Percentiles rank a stretch among this genome's conserved stretches.
Conservation (phyloP, 1,140 invertebrate genomes). For the Macrobrachium nipponense region DNA sequence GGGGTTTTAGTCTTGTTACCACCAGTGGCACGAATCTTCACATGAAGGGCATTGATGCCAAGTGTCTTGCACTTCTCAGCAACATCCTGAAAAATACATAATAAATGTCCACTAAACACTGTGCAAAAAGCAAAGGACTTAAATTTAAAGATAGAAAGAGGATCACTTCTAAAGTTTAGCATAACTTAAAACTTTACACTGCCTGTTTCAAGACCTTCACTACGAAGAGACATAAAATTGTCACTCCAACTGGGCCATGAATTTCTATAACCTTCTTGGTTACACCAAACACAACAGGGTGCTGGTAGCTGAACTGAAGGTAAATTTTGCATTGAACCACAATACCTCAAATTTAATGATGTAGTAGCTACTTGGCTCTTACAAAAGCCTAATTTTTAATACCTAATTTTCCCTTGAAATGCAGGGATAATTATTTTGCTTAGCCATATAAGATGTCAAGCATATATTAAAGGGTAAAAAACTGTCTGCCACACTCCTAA, state of each 20-base stretch:
- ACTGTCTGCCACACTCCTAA: too few relatives aligned
- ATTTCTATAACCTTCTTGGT: conserved; percentile 9
- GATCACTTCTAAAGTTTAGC: background rate
- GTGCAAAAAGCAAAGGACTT: too few relatives aligned
- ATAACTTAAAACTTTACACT: background rate
- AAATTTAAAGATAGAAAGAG: too few relatives aligned
- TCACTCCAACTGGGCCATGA: background rate
- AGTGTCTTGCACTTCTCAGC: conserved; percentile 97
- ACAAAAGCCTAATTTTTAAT: too few relatives aligned
- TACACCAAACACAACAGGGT: conserved; percentile 16
- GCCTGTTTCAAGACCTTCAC: conserved; percentile 1
- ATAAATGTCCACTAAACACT: background rate
- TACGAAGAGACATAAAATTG: background rate
- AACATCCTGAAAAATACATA: conserved; percentile 81
- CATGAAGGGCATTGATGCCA: conserved; percentile 97
- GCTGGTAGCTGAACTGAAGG: conserved; percentile 6
- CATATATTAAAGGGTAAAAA: too few relatives aligned
- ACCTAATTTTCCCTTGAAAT: too few relatives aligned
- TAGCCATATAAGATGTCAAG: background rate
- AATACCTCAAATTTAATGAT: too few relatives aligned
- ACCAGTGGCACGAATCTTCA: conserved; percentile 97
- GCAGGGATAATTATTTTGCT: too few relatives aligned
- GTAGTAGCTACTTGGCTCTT: too few relatives aligned
- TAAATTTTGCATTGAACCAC: too few relatives aligned
- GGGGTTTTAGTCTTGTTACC: conserved; percentile 98